A percentile compares a stretch with the other conserved stretches of the same genome.
These are phyloP conservation scores for Falco cherrug DNA, from an alignment of 2,797 vertebrate species.

Conservation along the genomic window DNA sequence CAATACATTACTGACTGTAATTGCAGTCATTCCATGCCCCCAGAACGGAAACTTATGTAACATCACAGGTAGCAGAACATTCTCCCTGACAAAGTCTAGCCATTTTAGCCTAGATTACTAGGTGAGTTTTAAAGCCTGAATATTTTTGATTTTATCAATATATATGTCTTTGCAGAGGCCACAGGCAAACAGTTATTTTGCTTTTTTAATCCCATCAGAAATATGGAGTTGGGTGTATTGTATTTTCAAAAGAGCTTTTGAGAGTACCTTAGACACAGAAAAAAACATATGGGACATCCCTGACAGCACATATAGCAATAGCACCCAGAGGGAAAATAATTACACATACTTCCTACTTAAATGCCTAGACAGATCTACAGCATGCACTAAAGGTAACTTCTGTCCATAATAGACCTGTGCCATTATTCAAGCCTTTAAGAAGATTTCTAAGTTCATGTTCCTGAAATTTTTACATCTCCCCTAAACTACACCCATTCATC, in stretches of 20 bases:
- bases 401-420: not conserved
- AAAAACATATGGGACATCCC: not conserved
- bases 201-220: not conserved
- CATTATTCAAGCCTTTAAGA: constrained; percentile 28
- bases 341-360: not conserved
- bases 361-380: not conserved
- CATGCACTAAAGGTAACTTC: constrained; percentile 15
- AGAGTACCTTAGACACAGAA: not conserved
- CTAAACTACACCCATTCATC: not conserved
- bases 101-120: constrained; percentile 17
- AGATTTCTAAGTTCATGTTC: not conserved
- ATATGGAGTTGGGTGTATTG: not conserved
- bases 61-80: not conserved
- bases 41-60: constrained; percentile 34
- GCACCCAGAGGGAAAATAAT: constrained; percentile 43
- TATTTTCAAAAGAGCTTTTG: not conserved
- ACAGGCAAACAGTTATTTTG: not conserved
- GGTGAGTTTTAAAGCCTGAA: not conserved
- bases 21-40: not conserved
- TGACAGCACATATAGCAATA: not conserved
- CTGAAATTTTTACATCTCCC: not conserved
- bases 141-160: constrained; percentile 17
- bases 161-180: not conserved
- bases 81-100: not conserved
- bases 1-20: constrained; percentile 39